Evolutionary conservation across 1,140 invertebrate species (phyloP).

Genomic region (Drosophila prosaltans): DNA sequence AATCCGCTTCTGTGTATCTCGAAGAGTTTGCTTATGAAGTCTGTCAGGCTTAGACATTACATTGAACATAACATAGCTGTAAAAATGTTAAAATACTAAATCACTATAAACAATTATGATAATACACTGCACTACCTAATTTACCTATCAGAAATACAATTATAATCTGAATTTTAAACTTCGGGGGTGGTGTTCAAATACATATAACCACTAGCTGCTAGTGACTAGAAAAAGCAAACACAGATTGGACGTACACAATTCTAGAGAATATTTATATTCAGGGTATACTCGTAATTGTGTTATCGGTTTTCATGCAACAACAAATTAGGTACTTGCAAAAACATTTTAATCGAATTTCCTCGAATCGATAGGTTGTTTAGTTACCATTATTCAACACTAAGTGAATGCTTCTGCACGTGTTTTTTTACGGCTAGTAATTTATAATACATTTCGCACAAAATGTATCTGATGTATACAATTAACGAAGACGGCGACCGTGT

Average conservation of each 20-base stretch:
- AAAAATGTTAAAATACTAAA: neutral
- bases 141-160: too few relatives aligned
- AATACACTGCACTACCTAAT: too few relatives aligned
- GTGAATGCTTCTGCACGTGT: slow-evolving; percentile 62
- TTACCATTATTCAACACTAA: neutral
- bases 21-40: slow-evolving; percentile 70
- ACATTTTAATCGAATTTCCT: too few relatives aligned
- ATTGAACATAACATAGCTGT: slow-evolving; percentile 28
- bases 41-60: slow-evolving; percentile 56
- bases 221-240: too few relatives aligned
- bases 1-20: slow-evolving; percentile 77
- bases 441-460: slow-evolving; percentile 76
- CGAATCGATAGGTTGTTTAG: too few relatives aligned
- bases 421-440: slow-evolving; percentile 24
- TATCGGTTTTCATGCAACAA: neutral
- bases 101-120: too few relatives aligned
- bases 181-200: too few relatives aligned
- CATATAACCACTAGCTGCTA: too few relatives aligned
- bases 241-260: too few relatives aligned
- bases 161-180: too few relatives aligned
- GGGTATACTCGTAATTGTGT: neutral
- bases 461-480: slow-evolving; percentile 91
- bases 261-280: too few relatives aligned
- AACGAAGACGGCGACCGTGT: slow-evolving; percentile 88
- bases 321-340: too few relatives aligned